phyloP scores from a whole-genome alignment of 2,113 vertebrate species.

The Pongo pygmaeus region DNA sequence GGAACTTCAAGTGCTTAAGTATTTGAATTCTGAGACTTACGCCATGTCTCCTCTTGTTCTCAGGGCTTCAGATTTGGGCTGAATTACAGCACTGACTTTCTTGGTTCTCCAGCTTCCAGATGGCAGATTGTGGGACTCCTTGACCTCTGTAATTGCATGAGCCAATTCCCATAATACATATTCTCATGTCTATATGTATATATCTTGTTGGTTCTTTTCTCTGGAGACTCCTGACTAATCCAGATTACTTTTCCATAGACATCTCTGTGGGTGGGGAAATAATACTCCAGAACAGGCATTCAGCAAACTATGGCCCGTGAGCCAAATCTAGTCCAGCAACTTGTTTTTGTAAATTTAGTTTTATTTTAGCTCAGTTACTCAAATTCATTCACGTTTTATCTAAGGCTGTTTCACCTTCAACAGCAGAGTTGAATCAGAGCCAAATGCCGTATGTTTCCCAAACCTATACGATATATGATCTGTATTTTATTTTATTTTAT shows the following conservation, averaged over 20 bases:
- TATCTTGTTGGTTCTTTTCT: not conserved
- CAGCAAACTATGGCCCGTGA: not conserved
- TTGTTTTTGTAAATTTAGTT: not conserved
- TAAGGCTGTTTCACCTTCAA: not conserved
- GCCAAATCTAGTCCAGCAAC: not conserved
- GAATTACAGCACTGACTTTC: not conserved
- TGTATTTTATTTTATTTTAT: no score
- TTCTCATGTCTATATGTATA: not conserved
- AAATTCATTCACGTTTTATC: not conserved
- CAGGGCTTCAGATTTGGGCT: no score
- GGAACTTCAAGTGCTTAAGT: rapidly evolving
- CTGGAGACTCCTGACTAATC: not conserved
- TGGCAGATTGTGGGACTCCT: not conserved
- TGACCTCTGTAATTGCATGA: not conserved
- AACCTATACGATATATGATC: not conserved
- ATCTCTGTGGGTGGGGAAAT: not conserved
- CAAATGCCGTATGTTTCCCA: not conserved
- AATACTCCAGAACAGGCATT: not conserved
- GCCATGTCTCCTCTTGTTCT: not conserved
- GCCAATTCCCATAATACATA: not conserved
- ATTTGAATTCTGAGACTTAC: not conserved
- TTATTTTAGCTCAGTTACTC: not conserved
- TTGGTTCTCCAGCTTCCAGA: not conserved
- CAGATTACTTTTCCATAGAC: not conserved
- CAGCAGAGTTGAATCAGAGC: not conserved